Conservation (phyloP, 2,113 vertebrate species). For the Xenopus tropicalis region DNA sequence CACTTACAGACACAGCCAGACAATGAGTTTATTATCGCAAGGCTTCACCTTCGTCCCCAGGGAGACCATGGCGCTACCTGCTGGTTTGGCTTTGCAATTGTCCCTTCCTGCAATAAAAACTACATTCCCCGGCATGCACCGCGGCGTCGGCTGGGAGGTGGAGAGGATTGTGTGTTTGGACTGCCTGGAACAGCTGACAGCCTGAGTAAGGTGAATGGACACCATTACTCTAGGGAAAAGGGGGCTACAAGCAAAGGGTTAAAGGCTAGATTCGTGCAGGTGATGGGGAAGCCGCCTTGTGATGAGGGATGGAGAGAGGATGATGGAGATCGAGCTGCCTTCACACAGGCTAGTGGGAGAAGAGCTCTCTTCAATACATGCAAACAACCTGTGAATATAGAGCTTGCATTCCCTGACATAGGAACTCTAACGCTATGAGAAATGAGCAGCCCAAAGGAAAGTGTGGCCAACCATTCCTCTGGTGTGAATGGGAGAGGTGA, state of each 20-base stretch:
- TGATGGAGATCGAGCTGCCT: slow-evolving; percentile 33
- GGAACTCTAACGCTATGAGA: slow-evolving; percentile 27
- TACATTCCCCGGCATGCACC: slow-evolving; percentile 65
- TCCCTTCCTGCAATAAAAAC: slow-evolving; percentile 40
- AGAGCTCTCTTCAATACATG: neutral
- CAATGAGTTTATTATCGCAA: no score
- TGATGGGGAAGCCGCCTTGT: slow-evolving; percentile 2
- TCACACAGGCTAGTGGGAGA: neutral
- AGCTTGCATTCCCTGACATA: neutral
- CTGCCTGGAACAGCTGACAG: slow-evolving; percentile 71
- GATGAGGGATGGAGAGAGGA: slow-evolving; percentile 1
- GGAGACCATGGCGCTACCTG: slow-evolving; percentile 21
- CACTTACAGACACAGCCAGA: no score
- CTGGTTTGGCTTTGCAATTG: slow-evolving; percentile 22
- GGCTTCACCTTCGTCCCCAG: neutral
- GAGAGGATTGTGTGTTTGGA: slow-evolving; percentile 60
- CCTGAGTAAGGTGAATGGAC: slow-evolving; percentile 40
- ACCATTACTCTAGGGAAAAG: slow-evolving; percentile 24
- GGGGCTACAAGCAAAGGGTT: neutral
- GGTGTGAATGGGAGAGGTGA: slow-evolving; percentile 39
- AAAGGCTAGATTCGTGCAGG: slow-evolving; percentile 2
- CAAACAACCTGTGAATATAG: neutral
- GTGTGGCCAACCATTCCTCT: neutral
- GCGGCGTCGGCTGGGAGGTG: slow-evolving; percentile 37
- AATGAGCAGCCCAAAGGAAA: slow-evolving; percentile 2